Conservation (phyloP, 2,797 vertebrate genomes). For the Orientallactaga sibirica region DNA sequence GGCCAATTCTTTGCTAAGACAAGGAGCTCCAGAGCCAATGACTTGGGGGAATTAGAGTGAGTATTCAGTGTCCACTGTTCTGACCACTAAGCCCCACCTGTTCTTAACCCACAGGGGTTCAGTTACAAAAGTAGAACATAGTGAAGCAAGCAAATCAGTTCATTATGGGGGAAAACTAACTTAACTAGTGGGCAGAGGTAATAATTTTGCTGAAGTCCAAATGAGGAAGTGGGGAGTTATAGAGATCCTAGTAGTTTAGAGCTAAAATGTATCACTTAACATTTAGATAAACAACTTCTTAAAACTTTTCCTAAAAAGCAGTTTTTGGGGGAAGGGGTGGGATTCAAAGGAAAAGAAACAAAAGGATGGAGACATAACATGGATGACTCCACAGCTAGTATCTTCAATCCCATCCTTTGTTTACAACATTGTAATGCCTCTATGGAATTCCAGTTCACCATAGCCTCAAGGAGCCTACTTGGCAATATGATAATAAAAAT, state of each 20-base stretch:
- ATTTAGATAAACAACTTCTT: background rate
- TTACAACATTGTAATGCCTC: background rate
- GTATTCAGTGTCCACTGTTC: too few species aligned
- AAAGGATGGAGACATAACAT: background rate
- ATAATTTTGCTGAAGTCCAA: background rate
- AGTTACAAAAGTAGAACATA: background rate
- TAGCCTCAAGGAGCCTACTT: background rate
- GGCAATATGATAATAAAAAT: background rate
- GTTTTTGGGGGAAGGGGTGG: background rate
- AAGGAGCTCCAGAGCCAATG: too few species aligned
- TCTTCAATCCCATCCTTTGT: background rate
- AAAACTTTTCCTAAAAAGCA: background rate
- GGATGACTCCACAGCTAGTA: background rate
- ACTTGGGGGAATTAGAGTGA: too few species aligned
- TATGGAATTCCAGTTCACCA: background rate
- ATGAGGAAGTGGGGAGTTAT: background rate
- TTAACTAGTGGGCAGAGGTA: background rate
- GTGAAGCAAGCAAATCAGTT: background rate
- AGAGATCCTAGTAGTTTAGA: background rate
- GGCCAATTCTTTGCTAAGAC: too few species aligned
- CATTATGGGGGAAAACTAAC: background rate
- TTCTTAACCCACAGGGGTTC: too few species aligned
- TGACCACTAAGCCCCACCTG: too few species aligned
- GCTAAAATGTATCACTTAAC: conserved; percentile 17
- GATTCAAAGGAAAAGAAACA: conserved; percentile 13